Evolutionary conservation across 2,797 vertebrate species (phyloP).

Genomic region (Capromys pilorides): DNA sequence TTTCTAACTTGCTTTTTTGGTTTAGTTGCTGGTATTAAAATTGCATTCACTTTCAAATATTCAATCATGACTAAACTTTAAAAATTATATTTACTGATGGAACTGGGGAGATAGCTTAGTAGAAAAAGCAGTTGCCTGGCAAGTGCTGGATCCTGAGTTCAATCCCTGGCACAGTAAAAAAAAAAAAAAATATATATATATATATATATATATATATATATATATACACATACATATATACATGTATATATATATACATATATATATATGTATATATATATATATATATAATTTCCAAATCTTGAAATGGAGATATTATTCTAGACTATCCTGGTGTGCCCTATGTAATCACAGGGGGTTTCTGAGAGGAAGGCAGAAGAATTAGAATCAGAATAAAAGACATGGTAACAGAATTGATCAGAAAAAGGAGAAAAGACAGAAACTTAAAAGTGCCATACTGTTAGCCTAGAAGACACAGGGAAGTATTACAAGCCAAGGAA

Average conservation of each 20-base stretch:
- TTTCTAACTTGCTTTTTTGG: background rate
- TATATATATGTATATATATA: too few species aligned
- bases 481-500: background rate
- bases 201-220: too few species aligned
- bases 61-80: background rate
- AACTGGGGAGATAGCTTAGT: too few species aligned
- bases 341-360: background rate
- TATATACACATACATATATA: too few species aligned
- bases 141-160: too few species aligned
- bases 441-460: background rate
- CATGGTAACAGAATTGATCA: background rate
- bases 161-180: too few species aligned
- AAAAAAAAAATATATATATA: too few species aligned
- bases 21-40: background rate
- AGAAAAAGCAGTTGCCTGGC: too few species aligned
- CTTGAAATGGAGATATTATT: background rate
- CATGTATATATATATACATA: too few species aligned
- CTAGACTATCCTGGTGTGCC: background rate
- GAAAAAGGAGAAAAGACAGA: background rate
- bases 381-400: background rate
- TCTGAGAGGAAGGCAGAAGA: background rate
- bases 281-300: background rate
- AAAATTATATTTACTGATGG: conserved; percentile 1
- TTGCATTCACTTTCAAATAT: background rate
- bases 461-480: background rate